Evolutionary conservation across 2,888 invertebrate species (phyloP), one percentile per base, ranked within the genome.

Genomic region (Nymphalis urticae): DNA sequence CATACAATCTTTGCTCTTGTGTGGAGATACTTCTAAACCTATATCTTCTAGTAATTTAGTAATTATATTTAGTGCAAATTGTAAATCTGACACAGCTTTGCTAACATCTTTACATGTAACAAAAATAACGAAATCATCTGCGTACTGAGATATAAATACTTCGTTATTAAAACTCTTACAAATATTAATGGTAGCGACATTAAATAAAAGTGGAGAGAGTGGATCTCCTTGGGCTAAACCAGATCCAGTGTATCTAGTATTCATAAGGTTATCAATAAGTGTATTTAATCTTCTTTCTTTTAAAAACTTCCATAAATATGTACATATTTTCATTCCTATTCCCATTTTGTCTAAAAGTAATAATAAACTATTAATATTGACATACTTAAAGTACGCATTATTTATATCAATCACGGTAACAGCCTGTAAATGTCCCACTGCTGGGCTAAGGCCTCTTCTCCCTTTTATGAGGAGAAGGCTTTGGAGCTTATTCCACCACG

Each of bases 151-250:
- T 66, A 32, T 67, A 54, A 19, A 53, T 13, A 60, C 10, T 10
- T 27, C 7, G 4, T 60, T n/a, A 4, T 47, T 36, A 48, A 61
- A 66, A n/a, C n/a, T n/a, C n/a, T n/a, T n/a, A n/a, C n/a, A n/a
- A 19, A 66, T 66, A 19, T 27, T 6, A 9, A 47, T 27, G 2
- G 60, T 32, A 6, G 74, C 72, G 0, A 60, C 63, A 65, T 76
- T 76, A 64, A 77, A 77, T 1, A 77, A n/a, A 3, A 79, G 27
- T 0, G 77, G 77, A 2, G 77, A 75, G 2, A 76, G 7, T 16
- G 66, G 66, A 16, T 66, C 66, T 19, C 1, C 75, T 48, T 77
- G 79, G 0, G 76, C 73, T 32, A 77, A 13, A 0, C 75, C 76
- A 17, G 5, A 58, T 42, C 63, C 19, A 9, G 66, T 66, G 51